These are phyloP conservation scores for Turritopsis rubra DNA, from an alignment of 30 jellyfish, hydroid and myxozoan genomes.

Conservation along the genomic window DNA sequence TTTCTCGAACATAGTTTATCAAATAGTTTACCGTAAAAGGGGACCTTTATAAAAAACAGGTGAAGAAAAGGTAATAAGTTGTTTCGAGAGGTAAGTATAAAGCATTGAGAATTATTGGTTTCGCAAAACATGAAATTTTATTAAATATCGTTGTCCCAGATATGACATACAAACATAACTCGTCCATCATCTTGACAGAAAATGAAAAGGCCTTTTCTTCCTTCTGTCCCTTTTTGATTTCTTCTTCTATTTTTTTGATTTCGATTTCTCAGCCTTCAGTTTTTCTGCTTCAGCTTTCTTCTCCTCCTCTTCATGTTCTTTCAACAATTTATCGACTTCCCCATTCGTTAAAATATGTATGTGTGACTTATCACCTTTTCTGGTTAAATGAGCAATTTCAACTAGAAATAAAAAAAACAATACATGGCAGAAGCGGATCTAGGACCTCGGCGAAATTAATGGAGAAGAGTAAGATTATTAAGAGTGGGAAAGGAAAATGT, in stretches of 20 bases:
- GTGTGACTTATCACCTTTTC: constrained; percentile 68
- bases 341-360: constrained; percentile 70
- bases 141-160: background rate
- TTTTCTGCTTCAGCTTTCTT: constrained; percentile 74
- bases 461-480: too few relatives aligned
- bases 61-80: too few relatives aligned
- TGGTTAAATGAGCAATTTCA: constrained; percentile 83
- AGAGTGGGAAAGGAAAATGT: too few relatives aligned
- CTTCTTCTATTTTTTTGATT: constrained; percentile 23
- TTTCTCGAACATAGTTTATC: too few relatives aligned
- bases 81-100: too few relatives aligned
- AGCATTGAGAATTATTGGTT: background rate
- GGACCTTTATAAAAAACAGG: too few relatives aligned
- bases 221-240: background rate
- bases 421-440: background rate
- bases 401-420: constrained; percentile 51
- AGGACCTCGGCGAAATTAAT: too few relatives aligned
- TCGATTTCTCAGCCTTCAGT: constrained; percentile 47
- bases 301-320: constrained; percentile 76
- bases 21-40: too few relatives aligned
- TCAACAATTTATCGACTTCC: constrained; percentile 69
- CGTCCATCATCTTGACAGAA: background rate
- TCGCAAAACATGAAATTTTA: background rate
- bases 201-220: background rate
- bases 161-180: background rate